Evolutionary conservation across 2,113 vertebrate species (phyloP), one percentile per base, ranked within the genome.

Genomic region (Halcyon malimbica): DNA sequence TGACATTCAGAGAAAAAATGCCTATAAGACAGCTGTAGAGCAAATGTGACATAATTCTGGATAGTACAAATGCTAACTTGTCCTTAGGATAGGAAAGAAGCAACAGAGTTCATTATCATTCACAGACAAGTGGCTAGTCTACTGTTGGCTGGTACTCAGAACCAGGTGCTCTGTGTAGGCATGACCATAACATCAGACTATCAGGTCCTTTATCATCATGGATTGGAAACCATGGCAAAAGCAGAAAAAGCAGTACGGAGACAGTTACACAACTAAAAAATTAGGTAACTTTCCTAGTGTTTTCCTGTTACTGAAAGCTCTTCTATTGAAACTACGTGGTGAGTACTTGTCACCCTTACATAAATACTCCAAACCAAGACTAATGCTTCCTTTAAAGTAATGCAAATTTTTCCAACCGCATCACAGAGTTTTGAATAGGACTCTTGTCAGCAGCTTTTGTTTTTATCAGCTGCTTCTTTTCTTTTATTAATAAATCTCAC

Each of bases 251-350:
- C 26, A n/a, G n/a, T 0, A 5, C 12, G 69, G 35, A 3, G 25
- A 65, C 9, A 71, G 28, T 26, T 10, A 4, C 35, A 16, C 16
- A 13, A 13, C 26, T 83, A 21, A 12, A 80, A 56, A n/a, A 17
- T 16, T 0, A 20, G 13, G 4, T 23, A 83, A 8, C 39, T 64
- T 42, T 20, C 19, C 15, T 5, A 1, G 17, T 25, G 19, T 31
- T 67, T 46, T n/a, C 10, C 57, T 68, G 28, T 29, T 59, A 10
- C 7, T 41, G 41, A 67, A 81, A 78, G 11, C 42, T 53, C 25
- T 53, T 53, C 26, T 53, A 28, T 28, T 28, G 51, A 53, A 53
- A 51, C 41, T 50, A n/a, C 53, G 46, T 39, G 54, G 33, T 56
- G 37, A 74, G 54, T 78, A 54, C 11, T 50, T 39, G 31, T 24